Evolutionary conservation across 2,888 invertebrate species (phyloP), one percentile per base, ranked within the genome.

Genomic region (Drosophila meridionalis): DNA sequence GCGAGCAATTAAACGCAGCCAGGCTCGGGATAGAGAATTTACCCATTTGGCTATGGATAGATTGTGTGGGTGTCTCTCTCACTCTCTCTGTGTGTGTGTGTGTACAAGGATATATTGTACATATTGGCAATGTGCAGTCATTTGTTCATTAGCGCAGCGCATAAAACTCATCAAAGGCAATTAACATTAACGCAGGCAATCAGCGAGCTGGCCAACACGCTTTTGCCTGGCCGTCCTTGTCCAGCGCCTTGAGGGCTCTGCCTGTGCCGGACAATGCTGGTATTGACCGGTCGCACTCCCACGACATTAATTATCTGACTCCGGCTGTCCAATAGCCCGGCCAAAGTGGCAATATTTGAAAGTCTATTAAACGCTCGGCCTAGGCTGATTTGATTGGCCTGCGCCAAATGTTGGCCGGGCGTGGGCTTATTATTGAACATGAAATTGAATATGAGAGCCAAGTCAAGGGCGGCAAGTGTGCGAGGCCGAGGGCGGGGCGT

Each of bases 81-180:
- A 14, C 20, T 20, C 71, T 68, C 65, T 28, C 14, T 47, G 5
- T n/a, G 9, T 9, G 20, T 38, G 53, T 58, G 61, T 65, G 62
- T 65, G 74, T 70, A 61, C 64, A 55, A 20, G 69, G 66, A 69
- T 76, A 63, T 69, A 68, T 63, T 59, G 70, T 57, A 77, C 83
- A 76, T 85, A 85, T 87, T 82, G 85, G 66, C 83, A 65, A 78
- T 87, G 87, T 85, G 85, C 86, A 86, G 81, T 77, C 87, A 80
- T 83, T 87, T 87, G 88, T 87, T 88, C 87, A 87, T 88, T 88
- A 88, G 83, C 83, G 73, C 78, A 83, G 80, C 88, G 87, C 83
- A 87, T 87, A 87, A 87, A 88, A 88, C 87, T 87, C 87, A 87
- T 87, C 88, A 87, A 82, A 87, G 87, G 88, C 87, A 87, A 87